Evolutionary conservation across 2,797 vertebrate genomes (phyloP).

Genomic region (Sphaeramia orbicularis): DNA sequence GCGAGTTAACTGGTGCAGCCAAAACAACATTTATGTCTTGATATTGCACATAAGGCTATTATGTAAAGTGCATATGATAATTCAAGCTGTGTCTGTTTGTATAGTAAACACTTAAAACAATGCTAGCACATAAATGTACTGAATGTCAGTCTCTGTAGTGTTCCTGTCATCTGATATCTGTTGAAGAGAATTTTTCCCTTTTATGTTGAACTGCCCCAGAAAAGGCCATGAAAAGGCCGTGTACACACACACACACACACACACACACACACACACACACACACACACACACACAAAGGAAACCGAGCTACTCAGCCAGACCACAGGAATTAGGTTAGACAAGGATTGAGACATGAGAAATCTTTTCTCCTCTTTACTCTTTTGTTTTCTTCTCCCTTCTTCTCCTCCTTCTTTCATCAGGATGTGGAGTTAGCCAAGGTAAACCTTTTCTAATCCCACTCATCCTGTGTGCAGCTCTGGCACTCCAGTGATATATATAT

Average conservation of each 20-base stretch:
- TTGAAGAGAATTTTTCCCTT: conserved; percentile 31
- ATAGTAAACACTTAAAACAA: too few relatives aligned
- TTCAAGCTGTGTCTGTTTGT: too few relatives aligned
- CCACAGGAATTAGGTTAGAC: conserved; percentile 46
- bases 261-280: too few relatives aligned
- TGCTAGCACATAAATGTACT: conserved; percentile 6
- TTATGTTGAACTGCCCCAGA: conserved; percentile 33
- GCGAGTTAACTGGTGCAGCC: too few relatives aligned
- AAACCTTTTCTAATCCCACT: conserved; percentile 27
- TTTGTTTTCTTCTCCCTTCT: not conserved
- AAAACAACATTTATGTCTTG: too few relatives aligned
- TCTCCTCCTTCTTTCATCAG: conserved; percentile 19
- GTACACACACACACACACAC: conserved; percentile 12
- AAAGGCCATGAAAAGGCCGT: conserved; percentile 15
- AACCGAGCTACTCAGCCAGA: conserved; percentile 27
- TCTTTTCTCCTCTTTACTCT: conserved; percentile 15
- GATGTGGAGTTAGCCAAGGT: conserved; percentile 40
- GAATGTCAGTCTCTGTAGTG: conserved; percentile 24
- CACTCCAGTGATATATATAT: conserved; percentile 3
- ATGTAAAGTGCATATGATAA: too few relatives aligned
- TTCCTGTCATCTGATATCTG: conserved; percentile 43
- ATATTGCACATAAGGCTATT: too few relatives aligned
- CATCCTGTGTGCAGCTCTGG: conserved; percentile 17
- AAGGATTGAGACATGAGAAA: conserved; percentile 29
- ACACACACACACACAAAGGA: conserved; percentile 24